Base-by-base conservation (phyloP, 2,888 invertebrate genomes). In the Urechis unicinctus region DNA sequence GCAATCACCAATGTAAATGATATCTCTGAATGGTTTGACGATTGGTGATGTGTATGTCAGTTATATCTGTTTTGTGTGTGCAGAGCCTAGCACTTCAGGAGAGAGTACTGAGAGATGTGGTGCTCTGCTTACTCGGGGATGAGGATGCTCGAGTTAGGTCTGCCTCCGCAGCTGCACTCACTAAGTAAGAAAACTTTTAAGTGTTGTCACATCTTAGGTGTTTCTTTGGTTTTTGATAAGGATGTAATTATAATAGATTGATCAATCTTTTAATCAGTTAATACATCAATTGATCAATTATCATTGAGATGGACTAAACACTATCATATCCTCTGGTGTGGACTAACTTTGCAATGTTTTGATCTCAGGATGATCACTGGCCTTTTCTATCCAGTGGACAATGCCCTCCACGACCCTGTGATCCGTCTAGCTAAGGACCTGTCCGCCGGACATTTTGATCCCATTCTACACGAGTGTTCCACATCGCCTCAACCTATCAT, bases 111-210 rank as follows among this genome's bases (percentile, higher is more conserved):
- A 71, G 79, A 55, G 79, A 85, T 59, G 83, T 88, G 1, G 75
- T 91, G 6, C 78, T 86, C 22, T 79, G 82, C 13, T 78, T 89
- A 58, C 75, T 91, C 1, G 83, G 82, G 4, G 89, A 90, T 74
- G 86, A 86, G 61, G 91, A 92, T 74, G 84, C 83, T 54, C 82
- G 89, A 73, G 89, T 91, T 0, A 81, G 91, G 57, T 82, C 82
- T 57, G 85, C 88, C 1, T 85, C 89, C 0, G 82, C 87, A 0
- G 80, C 82, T 47, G 83, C 87, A 2, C 82, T 91, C 54, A 80
- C 83, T 44, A 83, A 79, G 86, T 87, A 78, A 78, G 78, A 67
- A 44, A 30, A 21, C 22, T n/a, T 50, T 24, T 54, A 6, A 6
- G 22, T 45, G 17, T 17, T 21, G 45, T 45, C 17, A 6, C 45